Evolutionary conservation across 1,140 invertebrate genomes (phyloP).

Genomic region (Drosophila pruinosa): DNA sequence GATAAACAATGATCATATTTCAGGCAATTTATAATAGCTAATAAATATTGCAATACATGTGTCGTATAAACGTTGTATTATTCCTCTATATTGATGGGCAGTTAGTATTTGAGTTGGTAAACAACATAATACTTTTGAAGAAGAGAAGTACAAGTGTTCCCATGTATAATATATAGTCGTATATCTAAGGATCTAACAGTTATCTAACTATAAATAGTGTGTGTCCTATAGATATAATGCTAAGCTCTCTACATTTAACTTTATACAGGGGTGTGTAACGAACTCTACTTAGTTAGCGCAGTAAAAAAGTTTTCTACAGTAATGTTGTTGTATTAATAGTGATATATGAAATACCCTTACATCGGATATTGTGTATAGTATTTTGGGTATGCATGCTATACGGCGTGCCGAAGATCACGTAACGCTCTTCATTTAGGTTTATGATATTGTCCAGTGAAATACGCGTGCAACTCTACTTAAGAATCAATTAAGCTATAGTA

Average conservation of each 20-base stretch:
- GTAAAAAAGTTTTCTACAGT: slow-evolving; percentile 58
- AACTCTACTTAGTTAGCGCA: slow-evolving; percentile 58
- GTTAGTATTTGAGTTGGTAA: slow-evolving; percentile 32
- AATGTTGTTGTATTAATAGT: slow-evolving; percentile 26
- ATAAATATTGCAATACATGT: not conserved
- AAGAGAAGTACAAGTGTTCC: slow-evolving; percentile 19
- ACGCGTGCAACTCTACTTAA: slow-evolving; percentile 56
- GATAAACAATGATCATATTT: not conserved
- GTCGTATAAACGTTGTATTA: not conserved
- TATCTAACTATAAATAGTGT: slow-evolving; percentile 26
- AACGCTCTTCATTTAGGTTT: slow-evolving; percentile 18
- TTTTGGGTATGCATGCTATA: slow-evolving; percentile 7
- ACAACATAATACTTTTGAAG: not conserved
- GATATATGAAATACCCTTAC: slow-evolving; percentile 16
- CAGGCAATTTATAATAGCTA: not conserved
- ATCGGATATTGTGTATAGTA: not conserved
- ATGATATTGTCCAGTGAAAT: slow-evolving; percentile 63
- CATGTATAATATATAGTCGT: slow-evolving; percentile 27
- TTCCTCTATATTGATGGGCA: slow-evolving; percentile 13
- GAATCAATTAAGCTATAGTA: slow-evolving; percentile 53
- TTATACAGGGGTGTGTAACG: slow-evolving; percentile 59
- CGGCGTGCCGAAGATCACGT: slow-evolving; percentile 27
- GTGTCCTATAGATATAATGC: slow-evolving; percentile 41
- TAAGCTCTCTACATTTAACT: slow-evolving; percentile 70
- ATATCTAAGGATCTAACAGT: slow-evolving; percentile 44